Evolutionary conservation across 2,797 vertebrate genomes (phyloP).

Genomic region (Todus mexicanus): DNA sequence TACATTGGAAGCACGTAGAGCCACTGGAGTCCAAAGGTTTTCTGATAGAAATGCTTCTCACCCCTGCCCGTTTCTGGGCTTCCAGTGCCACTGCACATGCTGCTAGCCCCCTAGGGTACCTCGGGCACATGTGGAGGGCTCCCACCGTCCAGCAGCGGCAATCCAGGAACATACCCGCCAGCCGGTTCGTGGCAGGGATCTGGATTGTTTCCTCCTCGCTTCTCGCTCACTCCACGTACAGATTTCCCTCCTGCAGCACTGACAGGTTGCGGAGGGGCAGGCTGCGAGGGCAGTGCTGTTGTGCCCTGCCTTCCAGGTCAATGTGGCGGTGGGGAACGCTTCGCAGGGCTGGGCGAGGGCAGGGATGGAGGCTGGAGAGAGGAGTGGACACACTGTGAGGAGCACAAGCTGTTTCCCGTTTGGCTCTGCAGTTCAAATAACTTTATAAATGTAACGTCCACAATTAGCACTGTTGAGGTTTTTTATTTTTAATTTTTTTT

Average conservation of each 20-base stretch:
- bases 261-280: constrained; percentile 1
- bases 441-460: constrained; percentile 13
- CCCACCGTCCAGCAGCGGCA: accelerated
- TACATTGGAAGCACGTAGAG: background rate
- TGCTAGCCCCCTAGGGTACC: background rate
- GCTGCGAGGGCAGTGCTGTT: background rate
- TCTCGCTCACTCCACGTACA: background rate
- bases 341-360: background rate
- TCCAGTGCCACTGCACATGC: accelerated
- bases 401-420: background rate
- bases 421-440: background rate
- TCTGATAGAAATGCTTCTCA: accelerated
- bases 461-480: constrained; percentile 16
- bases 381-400: background rate
- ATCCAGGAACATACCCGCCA: background rate
- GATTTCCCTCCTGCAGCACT: constrained; percentile 29
- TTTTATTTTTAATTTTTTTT: background rate
- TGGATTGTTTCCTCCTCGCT: background rate
- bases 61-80: background rate
- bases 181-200: background rate
- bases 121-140: background rate
- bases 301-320: background rate
- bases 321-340: accelerated
- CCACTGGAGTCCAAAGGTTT: background rate
- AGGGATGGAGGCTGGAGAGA: background rate